Base-by-base conservation (phyloP, 64 coral and sea anemone genomes). In the Dendronephthya gigantea region DNA sequence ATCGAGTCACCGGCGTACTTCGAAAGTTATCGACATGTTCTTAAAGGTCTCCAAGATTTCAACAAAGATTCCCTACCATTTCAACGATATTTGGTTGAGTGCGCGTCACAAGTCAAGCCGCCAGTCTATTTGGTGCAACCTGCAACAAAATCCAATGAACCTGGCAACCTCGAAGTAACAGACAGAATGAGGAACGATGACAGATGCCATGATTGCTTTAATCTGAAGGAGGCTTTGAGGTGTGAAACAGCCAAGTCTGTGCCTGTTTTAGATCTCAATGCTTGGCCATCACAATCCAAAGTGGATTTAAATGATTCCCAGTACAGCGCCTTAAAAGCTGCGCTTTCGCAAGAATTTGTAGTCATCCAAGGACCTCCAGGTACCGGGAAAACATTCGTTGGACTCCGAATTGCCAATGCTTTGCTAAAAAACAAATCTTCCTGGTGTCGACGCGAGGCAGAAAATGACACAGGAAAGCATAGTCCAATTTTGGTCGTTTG, bases 371-470 rank as follows among this genome's bases (percentile, higher is more conserved):
- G 86, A 16, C 86, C 86, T 31, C 86, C 86, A 7, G 86, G 86
- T 11, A 38, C 76, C 88, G 91, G 91, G 13, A 93, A 93, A 55
- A 93, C 91, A 58, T 92, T 86, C 79, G 84, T 92, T 23, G 91
- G 91, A 28, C 81, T 89, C 0, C 89, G 86, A 79, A 86, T 92
- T 70, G 88, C 83, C 23, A 88, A 79, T 29, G 91, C 87, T 37
- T 88, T 92, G 66, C 48, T 92, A 0, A 74, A 83, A 68, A 92
- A 92, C 84, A 82, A 56, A 75, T 32, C 82, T 23, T 40, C 66
- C 15, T 92, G 91, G 91, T 23, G 55, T 62, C 16, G 8, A n/a
- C 25, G 55, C 55, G 55, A 62, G 25, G 25, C 6, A 22, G 7
- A 27, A 23, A 19, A 62, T 62, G 25, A 62, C 6, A 13, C 19